Percentiles rank a stretch among this genome's conserved stretches.
These are phyloP conservation scores for Caenorhabditis uteleia DNA, from an alignment of 2,888 invertebrate genomes.

Conservation along the genomic window DNA sequence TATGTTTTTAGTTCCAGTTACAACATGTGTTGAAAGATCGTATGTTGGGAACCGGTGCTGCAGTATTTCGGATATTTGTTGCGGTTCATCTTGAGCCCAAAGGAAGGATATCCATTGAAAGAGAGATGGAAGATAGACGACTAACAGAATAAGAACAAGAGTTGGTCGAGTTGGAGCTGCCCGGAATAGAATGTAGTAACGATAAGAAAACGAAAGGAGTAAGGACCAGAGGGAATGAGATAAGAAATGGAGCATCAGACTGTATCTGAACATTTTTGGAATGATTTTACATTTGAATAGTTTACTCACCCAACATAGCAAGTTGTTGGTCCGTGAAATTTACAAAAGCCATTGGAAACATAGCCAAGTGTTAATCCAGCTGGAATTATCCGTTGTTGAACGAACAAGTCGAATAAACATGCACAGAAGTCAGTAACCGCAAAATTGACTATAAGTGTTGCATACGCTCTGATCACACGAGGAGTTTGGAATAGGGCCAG, in stretches of 20 bases:
- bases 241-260: slow-evolving; percentile 7
- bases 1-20: slow-evolving; percentile 13
- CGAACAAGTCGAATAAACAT: slow-evolving; percentile 3
- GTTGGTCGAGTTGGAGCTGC: not conserved
- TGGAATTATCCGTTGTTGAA: slow-evolving; percentile 6
- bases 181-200: slow-evolving; percentile 6
- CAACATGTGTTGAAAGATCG: slow-evolving; percentile 1
- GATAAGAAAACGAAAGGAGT: slow-evolving; percentile 11
- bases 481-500: slow-evolving; percentile 16
- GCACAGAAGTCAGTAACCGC: slow-evolving; percentile 3
- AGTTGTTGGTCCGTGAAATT: not conserved
- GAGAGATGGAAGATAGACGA: slow-evolving; percentile 2
- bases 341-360: slow-evolving; percentile 4
- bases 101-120: slow-evolving; percentile 2
- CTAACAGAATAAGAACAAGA: not conserved
- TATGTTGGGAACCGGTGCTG: slow-evolving; percentile 9
- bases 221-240: slow-evolving; percentile 10
- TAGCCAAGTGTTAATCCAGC: slow-evolving; percentile 1
- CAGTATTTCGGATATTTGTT: not conserved
- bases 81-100: slow-evolving; percentile 5
- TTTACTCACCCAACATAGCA: slow-evolving; percentile 7
- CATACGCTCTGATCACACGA: slow-evolving; percentile 7
- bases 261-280: no score
- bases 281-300: not conserved
- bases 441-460: slow-evolving; percentile 5